phyloP scores from a whole-genome alignment of 1,140 invertebrate genomes.

The Pissodes strobi region DNA sequence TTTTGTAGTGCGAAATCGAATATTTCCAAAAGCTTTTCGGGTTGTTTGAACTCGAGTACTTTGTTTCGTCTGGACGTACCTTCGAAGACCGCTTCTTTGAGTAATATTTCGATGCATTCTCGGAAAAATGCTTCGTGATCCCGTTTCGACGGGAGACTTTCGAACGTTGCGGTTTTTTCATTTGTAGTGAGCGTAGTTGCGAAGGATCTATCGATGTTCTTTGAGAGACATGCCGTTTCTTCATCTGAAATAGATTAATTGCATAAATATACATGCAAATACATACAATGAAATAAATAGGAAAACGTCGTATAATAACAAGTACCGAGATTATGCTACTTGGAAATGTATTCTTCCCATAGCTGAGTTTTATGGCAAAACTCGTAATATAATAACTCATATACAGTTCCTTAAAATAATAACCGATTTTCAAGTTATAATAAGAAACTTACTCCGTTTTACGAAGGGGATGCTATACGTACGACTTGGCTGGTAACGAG shows the following conservation, averaged over 20 bases:
- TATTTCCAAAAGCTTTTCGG: slow-evolving; percentile 65
- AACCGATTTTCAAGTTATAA: too few species aligned
- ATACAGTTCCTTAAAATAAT: background rate
- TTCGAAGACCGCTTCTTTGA: slow-evolving; percentile 75
- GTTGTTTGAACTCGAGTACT: slow-evolving; percentile 77
- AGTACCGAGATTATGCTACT: too few species aligned
- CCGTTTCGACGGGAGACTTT: slow-evolving; percentile 61
- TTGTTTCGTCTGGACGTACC: slow-evolving; percentile 69
- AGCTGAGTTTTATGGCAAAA: background rate
- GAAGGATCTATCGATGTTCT: background rate
- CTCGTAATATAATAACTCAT: background rate
- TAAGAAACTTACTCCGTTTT: too few species aligned
- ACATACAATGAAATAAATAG: background rate
- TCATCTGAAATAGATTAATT: slow-evolving; percentile 39
- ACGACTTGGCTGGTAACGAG: too few species aligned
- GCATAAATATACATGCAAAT: too few species aligned
- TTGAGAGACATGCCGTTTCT: slow-evolving; percentile 25
- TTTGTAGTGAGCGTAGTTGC: background rate
- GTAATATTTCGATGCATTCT: slow-evolving; percentile 69
- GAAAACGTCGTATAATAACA: background rate
- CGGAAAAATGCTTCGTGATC: slow-evolving; percentile 74
- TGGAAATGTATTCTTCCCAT: too few species aligned
- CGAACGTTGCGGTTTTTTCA: slow-evolving; percentile 39
- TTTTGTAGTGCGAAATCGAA: slow-evolving; percentile 70
- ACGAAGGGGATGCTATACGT: too few species aligned